Conservation (phyloP, 2,113 vertebrate genomes). For the Erythrocercus mccallii region DNA sequence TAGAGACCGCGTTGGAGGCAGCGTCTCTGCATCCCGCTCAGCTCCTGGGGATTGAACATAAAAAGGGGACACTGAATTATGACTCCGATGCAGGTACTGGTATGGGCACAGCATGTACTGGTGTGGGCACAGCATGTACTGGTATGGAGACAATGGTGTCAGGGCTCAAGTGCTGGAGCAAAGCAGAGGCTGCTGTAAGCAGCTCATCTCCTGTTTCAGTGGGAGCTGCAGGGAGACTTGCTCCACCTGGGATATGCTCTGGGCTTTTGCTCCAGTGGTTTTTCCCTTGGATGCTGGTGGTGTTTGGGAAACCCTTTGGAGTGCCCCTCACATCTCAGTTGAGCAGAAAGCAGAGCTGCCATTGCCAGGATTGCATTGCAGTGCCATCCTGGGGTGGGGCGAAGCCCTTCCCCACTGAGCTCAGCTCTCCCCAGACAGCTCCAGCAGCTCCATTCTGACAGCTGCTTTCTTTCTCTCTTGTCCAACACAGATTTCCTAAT, state of each 20-base stretch:
- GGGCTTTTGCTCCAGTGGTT: neutral
- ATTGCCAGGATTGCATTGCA: neutral
- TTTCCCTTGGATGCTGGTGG: neutral
- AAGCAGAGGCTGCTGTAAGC: neutral
- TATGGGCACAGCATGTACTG: neutral
- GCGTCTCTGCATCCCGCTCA: conserved; percentile 92
- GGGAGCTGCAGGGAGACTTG: neutral
- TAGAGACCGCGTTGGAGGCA: conserved; percentile 87
- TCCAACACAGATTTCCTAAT: conserved; percentile 83
- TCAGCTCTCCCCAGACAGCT: neutral
- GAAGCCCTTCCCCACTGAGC: neutral
- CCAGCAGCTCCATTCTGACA: neutral
- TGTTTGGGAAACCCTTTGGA: neutral
- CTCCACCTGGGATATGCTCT: neutral
- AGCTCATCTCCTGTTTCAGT: neutral
- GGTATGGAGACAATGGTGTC: neutral
- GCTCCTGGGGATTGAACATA: conserved; percentile 82
- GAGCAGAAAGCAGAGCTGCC: neutral
- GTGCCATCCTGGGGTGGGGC: neutral
- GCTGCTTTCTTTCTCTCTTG: neutral
- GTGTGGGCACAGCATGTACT: neutral
- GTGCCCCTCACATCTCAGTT: neutral
- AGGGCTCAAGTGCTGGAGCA: neutral
- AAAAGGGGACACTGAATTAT: conserved; percentile 87
- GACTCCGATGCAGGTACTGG: conserved; percentile 87